phyloP scores from a whole-genome alignment of 2,113 vertebrate genomes.

The Leptosomus discolor region DNA sequence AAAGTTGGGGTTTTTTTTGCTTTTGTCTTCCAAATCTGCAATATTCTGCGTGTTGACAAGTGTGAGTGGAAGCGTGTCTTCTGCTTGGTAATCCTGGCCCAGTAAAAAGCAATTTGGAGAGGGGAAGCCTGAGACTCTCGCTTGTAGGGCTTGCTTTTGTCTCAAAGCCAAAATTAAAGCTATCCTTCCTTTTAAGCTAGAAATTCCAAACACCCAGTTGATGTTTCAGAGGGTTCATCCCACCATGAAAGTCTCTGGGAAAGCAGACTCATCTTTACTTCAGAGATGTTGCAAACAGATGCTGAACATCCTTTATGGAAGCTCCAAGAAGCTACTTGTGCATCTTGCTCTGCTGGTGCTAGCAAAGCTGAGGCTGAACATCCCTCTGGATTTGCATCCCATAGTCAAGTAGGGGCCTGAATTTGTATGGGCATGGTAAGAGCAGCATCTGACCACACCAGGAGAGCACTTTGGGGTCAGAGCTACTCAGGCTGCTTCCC shows the following conservation, averaged over 20 bases:
- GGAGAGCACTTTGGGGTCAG: not conserved
- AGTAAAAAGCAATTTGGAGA: not conserved
- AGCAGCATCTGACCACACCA: not conserved
- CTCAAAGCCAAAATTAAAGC: not conserved
- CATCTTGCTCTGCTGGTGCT: not conserved
- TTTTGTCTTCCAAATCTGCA: not conserved
- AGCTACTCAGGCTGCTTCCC: not conserved
- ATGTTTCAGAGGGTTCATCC: not conserved
- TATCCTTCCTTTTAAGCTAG: not conserved
- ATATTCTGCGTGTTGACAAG: not conserved
- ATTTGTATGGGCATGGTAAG: no score
- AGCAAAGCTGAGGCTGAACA: not conserved
- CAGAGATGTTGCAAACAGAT: not conserved
- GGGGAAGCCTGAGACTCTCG: not conserved
- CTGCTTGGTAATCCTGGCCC: not conserved
- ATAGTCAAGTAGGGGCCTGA: not conserved
- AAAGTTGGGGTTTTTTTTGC: not conserved
- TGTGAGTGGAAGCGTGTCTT: not conserved
- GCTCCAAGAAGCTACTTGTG: not conserved
- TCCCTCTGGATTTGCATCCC: not conserved
- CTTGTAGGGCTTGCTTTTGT: not conserved
- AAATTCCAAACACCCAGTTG: not conserved
- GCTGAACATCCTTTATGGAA: not conserved
- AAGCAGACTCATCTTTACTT: not conserved
- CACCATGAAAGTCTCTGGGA: not conserved